A percentile compares a stretch with the other conserved stretches of the same genome.
Evolutionary conservation across 2,888 invertebrate species (phyloP).

Genomic region (Gisinianus flammeolus): DNA sequence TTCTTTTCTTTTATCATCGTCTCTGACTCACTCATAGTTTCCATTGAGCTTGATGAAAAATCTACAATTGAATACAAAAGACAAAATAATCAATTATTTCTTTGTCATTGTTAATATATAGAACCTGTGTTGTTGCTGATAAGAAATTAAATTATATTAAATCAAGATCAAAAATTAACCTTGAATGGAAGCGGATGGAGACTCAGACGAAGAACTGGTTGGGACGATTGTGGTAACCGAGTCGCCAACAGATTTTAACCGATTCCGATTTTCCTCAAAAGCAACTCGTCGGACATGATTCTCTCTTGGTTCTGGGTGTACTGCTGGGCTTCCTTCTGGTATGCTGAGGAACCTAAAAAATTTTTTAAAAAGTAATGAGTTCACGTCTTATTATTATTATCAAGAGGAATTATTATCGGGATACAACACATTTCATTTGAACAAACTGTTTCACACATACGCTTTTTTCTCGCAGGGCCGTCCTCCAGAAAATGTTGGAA

Average conservation of each 20-base stretch:
- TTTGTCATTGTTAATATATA: no score
- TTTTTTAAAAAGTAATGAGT: not conserved
- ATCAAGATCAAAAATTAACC: no score
- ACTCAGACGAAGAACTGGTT: constrained; percentile 48
- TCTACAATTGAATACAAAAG: constrained; percentile 36
- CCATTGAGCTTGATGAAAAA: constrained; percentile 48
- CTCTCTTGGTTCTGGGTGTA: not conserved
- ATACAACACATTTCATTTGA: not conserved
- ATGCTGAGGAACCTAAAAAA: not conserved
- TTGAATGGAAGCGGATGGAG: constrained; percentile 29
- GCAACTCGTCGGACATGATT: constrained; percentile 6
- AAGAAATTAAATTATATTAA: no score
- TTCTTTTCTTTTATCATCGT: constrained; percentile 48
- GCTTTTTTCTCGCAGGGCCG: not conserved
- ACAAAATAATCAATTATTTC: not conserved
- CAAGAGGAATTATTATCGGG: no score
- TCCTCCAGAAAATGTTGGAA: constrained; percentile 8
- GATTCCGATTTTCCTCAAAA: constrained; percentile 8
- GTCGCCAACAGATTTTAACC: constrained; percentile 42
- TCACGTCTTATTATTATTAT: not conserved
- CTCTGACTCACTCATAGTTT: constrained; percentile 50
- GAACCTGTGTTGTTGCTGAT: no score
- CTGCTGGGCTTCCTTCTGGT: not conserved
- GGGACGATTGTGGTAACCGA: constrained; percentile 53
- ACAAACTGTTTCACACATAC: constrained; percentile 1